phyloP scores from a whole-genome alignment of 2,113 vertebrate species.

The Stercorarius parasiticus region DNA sequence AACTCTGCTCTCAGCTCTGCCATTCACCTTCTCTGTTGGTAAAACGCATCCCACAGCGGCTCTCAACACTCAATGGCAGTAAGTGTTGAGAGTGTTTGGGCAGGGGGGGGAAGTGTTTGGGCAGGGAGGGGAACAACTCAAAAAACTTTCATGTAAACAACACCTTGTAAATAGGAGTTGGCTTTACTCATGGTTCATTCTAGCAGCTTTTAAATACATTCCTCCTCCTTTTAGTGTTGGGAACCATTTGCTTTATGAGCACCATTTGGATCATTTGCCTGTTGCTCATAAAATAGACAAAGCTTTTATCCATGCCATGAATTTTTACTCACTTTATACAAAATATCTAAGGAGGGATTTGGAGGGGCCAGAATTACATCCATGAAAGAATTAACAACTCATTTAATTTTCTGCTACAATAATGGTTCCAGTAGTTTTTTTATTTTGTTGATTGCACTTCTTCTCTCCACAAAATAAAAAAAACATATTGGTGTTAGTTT shows the following conservation, averaged over 20 bases:
- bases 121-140: too few relatives aligned
- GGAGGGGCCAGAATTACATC: slow-evolving; percentile 51
- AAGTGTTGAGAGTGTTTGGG: too few relatives aligned
- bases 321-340: slow-evolving; percentile 68
- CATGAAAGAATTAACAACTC: slow-evolving; percentile 64
- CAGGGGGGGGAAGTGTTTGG: fast-evolving
- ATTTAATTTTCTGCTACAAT: slow-evolving; percentile 56
- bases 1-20: neutral
- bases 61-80: neutral
- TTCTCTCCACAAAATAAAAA: neutral
- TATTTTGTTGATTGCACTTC: slow-evolving; percentile 52
- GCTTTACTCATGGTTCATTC: neutral
- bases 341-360: slow-evolving; percentile 70
- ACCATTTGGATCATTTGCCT: slow-evolving; percentile 59
- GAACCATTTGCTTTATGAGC: slow-evolving; percentile 59
- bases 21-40: neutral
- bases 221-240: slow-evolving; percentile 33
- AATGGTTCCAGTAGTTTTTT: slow-evolving; percentile 33
- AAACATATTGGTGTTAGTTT: neutral
- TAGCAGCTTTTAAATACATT: slow-evolving; percentile 43
- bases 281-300: slow-evolving; percentile 64
- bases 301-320: slow-evolving; percentile 65
- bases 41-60: neutral
- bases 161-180: neutral
- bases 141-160: neutral